Evolutionary conservation across 1,140 invertebrate species (phyloP).

Genomic region (Potamilus streckersoni): DNA sequence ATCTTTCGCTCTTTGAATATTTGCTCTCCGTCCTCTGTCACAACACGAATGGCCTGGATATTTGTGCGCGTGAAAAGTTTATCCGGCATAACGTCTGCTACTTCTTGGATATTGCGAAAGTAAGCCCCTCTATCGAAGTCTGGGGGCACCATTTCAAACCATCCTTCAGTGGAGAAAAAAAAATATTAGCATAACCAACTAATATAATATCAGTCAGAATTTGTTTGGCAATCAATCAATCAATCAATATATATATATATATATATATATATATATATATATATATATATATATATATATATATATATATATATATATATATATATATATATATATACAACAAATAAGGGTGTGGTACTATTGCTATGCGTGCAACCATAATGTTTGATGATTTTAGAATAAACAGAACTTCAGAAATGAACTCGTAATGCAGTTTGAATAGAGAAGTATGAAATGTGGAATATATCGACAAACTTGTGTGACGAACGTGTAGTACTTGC

Average conservation of each 20-base stretch:
- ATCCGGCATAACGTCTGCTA: constrained; percentile 48
- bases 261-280: too few relatives aligned
- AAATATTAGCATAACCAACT: neutral
- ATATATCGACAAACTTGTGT: neutral
- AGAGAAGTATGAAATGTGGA: too few relatives aligned
- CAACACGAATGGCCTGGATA: constrained; percentile 46
- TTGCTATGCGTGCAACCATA: too few relatives aligned
- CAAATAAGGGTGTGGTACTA: too few relatives aligned
- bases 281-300: too few relatives aligned
- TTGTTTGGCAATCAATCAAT: neutral
- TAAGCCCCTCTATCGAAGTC: constrained; percentile 46
- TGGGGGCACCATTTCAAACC: constrained; percentile 57
- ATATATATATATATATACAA: too few relatives aligned
- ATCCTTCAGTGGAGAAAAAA: constrained; percentile 39
- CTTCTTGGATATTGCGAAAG: constrained; percentile 48
- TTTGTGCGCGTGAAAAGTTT: constrained; percentile 58
- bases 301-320: too few relatives aligned
- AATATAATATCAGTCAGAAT: neutral
- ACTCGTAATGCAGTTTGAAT: too few relatives aligned
- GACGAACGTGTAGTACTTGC: neutral
- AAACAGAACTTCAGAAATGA: too few relatives aligned
- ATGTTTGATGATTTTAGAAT: too few relatives aligned
- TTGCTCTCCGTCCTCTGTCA: constrained; percentile 26
- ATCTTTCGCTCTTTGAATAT: constrained; percentile 53
- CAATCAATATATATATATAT: too few relatives aligned